A percentile compares a stretch with the other conserved stretches of the same genome.
phyloP scores from a whole-genome alignment of 2,113 vertebrate genomes.

The Muscicapa adusta region DNA sequence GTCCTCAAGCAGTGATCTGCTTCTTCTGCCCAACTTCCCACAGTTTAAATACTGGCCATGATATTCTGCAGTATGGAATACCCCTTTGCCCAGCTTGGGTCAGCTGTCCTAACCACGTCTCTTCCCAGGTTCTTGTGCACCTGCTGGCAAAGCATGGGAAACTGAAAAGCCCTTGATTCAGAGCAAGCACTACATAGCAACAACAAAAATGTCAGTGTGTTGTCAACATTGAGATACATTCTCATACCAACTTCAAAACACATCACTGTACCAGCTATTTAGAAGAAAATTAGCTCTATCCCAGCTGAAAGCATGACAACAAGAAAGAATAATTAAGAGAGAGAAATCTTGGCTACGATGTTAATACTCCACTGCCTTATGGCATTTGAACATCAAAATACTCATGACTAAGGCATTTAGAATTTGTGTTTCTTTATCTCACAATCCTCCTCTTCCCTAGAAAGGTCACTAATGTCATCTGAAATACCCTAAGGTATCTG shows the following conservation, averaged over 20 bases:
- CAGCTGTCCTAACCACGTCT: background rate
- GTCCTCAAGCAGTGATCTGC: background rate
- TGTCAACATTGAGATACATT: background rate
- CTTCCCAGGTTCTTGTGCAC: background rate
- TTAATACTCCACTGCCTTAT: background rate
- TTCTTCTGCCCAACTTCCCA: background rate
- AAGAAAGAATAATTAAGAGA: background rate
- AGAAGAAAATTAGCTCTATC: background rate
- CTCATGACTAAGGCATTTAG: background rate
- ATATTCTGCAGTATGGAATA: background rate
- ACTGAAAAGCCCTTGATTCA: background rate
- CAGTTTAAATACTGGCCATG: background rate
- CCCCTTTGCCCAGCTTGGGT: background rate
- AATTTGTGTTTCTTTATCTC: background rate
- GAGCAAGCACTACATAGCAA: background rate
- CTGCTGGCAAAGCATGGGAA: background rate
- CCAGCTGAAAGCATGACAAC: background rate
- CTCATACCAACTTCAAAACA: background rate
- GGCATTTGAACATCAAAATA: background rate
- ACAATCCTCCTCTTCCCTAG: background rate
- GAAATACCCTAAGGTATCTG: background rate
- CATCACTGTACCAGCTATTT: background rate
- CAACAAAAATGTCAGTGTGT: background rate
- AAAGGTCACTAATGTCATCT: background rate
- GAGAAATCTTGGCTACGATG: background rate